Evolutionary conservation across 2,113 vertebrate genomes (phyloP).

Genomic region (Dipodomys stephensi): DNA sequence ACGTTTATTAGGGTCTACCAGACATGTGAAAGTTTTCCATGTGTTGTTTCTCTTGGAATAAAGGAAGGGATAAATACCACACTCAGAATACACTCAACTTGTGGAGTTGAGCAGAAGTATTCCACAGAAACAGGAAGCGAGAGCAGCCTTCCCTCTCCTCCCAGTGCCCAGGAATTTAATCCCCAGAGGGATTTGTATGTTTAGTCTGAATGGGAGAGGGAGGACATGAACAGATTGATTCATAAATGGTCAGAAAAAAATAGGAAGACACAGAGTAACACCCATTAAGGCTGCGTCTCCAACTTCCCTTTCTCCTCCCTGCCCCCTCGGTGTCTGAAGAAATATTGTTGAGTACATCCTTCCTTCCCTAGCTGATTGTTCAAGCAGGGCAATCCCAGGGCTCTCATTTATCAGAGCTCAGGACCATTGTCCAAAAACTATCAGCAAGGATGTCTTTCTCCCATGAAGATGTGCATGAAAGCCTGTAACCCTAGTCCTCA

Average conservation of each 20-base stretch:
- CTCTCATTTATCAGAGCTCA: not conserved
- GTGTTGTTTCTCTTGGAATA: not conserved
- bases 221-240: not conserved
- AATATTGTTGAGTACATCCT: not conserved
- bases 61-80: not conserved
- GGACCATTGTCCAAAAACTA: not conserved
- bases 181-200: not conserved
- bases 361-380: not conserved
- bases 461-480: not conserved
- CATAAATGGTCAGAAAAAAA: not conserved
- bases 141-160: not conserved
- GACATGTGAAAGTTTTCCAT: not conserved
- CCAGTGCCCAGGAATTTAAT: not conserved
- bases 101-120: not conserved
- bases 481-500: no score
- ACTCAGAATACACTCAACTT: not conserved
- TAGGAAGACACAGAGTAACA: not conserved
- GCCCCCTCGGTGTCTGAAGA: not conserved
- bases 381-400: not conserved
- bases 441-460: not conserved
- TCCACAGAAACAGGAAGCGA: not conserved
- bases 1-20: not conserved
- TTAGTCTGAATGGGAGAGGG: not conserved
- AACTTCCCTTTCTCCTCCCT: not conserved
- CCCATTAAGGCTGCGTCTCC: not conserved